Conservation (phyloP, 2,888 invertebrate species). For the Ganaspis brasiliensis region DNA sequence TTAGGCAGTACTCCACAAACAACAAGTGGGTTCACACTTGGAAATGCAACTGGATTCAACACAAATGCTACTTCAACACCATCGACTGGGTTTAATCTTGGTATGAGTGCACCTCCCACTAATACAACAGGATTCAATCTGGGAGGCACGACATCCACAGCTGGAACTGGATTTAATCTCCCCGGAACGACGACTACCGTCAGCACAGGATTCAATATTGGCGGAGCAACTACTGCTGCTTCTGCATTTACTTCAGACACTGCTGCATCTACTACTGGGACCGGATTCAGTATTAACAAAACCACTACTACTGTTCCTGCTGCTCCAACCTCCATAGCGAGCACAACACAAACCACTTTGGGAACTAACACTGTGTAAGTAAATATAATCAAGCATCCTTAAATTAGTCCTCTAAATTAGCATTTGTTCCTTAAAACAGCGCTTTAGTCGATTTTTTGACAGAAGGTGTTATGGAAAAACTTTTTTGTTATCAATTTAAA, state of each 20-base stretch:
- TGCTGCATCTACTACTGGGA: slow-evolving; percentile 65
- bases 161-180: slow-evolving; percentile 67
- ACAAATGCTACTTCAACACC: slow-evolving; percentile 48
- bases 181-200: slow-evolving; percentile 62
- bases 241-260: slow-evolving; percentile 69
- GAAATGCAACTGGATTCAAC: slow-evolving; percentile 43
- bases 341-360: slow-evolving; percentile 69
- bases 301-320: slow-evolving; percentile 64
- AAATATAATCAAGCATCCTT: slow-evolving; percentile 22
- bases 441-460: too few relatives aligned
- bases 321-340: slow-evolving; percentile 54
- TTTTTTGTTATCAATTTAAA: too few relatives aligned
- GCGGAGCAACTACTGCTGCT: slow-evolving; percentile 59
- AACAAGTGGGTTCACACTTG: slow-evolving; percentile 48
- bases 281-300: slow-evolving; percentile 64
- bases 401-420: too few relatives aligned
- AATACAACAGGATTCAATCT: slow-evolving; percentile 62
- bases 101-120: slow-evolving; percentile 54
- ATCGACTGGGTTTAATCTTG: slow-evolving; percentile 54
- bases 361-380: slow-evolving; percentile 74
- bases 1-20: slow-evolving; percentile 58
- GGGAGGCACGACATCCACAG: slow-evolving; percentile 62
- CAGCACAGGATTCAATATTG: slow-evolving; percentile 65
- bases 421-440: too few relatives aligned
- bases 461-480: too few relatives aligned